Evolutionary conservation across 1,140 invertebrate genomes (phyloP).

Genomic region (Cydia amplana): DNA sequence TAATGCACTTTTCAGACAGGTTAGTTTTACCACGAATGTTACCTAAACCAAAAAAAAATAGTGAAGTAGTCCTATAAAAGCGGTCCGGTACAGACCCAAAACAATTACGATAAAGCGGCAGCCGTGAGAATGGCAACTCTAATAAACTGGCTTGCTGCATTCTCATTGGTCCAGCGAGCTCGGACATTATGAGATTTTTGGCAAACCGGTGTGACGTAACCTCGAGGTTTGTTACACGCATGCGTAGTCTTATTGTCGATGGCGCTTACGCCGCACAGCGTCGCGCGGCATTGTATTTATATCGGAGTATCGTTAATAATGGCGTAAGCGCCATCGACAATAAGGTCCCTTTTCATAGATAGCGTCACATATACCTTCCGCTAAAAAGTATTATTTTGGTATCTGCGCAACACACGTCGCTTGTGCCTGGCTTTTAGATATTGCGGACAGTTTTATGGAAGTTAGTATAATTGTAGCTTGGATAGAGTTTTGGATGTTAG

Average conservation of each 20-base stretch:
- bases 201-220: background rate
- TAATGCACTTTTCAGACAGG: background rate
- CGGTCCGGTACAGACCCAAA: constrained; percentile 1
- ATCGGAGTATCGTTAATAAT: too few species aligned
- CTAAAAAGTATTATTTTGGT: background rate
- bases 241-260: too few species aligned
- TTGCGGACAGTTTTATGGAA: constrained; percentile 3
- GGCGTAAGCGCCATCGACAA: too few species aligned
- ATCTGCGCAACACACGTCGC: background rate
- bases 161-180: background rate
- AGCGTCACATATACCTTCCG: too few species aligned
- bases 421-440: background rate
- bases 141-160: background rate
- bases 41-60: background rate
- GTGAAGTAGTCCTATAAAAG: background rate
- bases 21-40: background rate
- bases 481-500: too few species aligned
- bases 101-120: constrained; percentile 19
- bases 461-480: background rate
- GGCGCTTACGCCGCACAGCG: too few species aligned
- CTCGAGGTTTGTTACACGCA: too few species aligned
- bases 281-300: too few species aligned
- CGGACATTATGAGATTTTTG: background rate
- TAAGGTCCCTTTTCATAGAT: too few species aligned
- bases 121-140: background rate